Base-by-base conservation (phyloP, 2,113 vertebrate genomes). In the Eptesicus fuscus region DNA sequence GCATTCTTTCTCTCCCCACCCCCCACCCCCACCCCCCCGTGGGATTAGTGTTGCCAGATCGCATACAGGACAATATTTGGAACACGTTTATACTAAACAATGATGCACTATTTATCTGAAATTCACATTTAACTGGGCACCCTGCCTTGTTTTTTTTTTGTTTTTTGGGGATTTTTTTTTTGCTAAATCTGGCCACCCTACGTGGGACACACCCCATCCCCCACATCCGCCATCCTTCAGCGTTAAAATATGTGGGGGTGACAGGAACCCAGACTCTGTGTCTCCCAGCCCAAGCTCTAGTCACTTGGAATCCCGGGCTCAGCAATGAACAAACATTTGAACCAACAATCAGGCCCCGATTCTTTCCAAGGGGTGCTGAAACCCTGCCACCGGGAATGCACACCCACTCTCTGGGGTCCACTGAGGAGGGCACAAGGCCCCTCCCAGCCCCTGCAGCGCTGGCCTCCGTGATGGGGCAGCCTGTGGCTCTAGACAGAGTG, bases 311-410 rank as follows among this genome's bases (percentile, higher is more conserved):
- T 11, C 35, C 35, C 7, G 51, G 23, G n/a, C 32, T 70, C 32
- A 37, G 51, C 73, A 0, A 5, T 25, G 37, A 91, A n/a, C 30
- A 59, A 42, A 51, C 23, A 8, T 9, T 40, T 42, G 74, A 42
- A 37, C 22, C 18, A 44, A 70, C 44, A 16, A 16, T 1, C 10
- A 13, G 51, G 49, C 51, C 77, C 40, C n/a, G 0, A 4, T 51
- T 25, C 1, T 56, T 80, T 30, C 51, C 61, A 49, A 6, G 8
- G 47, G 35, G 37, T 2, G 0, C 2, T 2, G 59, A 32, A 5
- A 18, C 40, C 32, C n/a, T 0, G 16, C 35, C 32, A 4, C 37
- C 11, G 40, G 14, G 40, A 42, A 8, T 0, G 5, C 6, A 5
- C 5, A 20, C 30, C 73, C 56, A 0, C 56, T 47, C 47, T 44